These are phyloP conservation scores for Platyscapa corneri DNA, from an alignment of 1,140 invertebrate species.

Conservation along the genomic window DNA sequence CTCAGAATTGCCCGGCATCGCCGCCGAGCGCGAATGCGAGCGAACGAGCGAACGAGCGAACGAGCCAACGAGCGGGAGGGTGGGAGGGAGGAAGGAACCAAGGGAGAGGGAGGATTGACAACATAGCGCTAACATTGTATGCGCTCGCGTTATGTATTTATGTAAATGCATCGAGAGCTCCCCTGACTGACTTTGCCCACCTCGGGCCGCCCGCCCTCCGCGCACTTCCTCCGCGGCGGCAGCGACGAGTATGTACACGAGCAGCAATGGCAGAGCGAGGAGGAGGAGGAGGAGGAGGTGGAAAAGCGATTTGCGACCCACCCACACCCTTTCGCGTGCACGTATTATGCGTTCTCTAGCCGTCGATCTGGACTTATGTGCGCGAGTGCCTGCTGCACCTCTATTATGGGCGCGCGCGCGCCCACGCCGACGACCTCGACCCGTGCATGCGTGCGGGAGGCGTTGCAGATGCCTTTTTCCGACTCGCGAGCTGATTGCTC, in stretches of 20 bases:
- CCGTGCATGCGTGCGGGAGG: no score
- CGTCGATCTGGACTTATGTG: slow-evolving; percentile 37
- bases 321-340: slow-evolving; percentile 25
- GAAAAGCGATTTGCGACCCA: slow-evolving; percentile 25
- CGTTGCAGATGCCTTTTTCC: no score
- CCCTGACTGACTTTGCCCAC: slow-evolving; percentile 48
- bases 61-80: no score
- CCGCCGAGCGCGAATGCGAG: no score
- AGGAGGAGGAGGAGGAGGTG: not conserved
- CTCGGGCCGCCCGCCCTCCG: slow-evolving; percentile 39
- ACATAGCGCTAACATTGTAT: slow-evolving; percentile 75
- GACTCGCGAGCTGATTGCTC: not conserved
- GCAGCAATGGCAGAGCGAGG: not conserved
- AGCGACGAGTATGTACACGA: not conserved
- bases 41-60: no score
- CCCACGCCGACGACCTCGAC: no score
- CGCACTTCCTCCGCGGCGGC: slow-evolving; percentile 5
- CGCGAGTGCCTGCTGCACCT: not conserved
- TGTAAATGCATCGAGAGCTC: slow-evolving; percentile 73
- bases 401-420: no score
- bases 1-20: slow-evolving; percentile 71
- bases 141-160: slow-evolving; percentile 75
- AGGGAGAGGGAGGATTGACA: slow-evolving; percentile 71
- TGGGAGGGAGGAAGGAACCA: slow-evolving; percentile 44
- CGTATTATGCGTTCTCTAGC: slow-evolving; percentile 24